Percentiles rank a stretch among this genome's conserved stretches.
These are phyloP conservation scores for Sebastes flavidus DNA, from an alignment of 2,797 vertebrate species.

Conservation along the genomic window DNA sequence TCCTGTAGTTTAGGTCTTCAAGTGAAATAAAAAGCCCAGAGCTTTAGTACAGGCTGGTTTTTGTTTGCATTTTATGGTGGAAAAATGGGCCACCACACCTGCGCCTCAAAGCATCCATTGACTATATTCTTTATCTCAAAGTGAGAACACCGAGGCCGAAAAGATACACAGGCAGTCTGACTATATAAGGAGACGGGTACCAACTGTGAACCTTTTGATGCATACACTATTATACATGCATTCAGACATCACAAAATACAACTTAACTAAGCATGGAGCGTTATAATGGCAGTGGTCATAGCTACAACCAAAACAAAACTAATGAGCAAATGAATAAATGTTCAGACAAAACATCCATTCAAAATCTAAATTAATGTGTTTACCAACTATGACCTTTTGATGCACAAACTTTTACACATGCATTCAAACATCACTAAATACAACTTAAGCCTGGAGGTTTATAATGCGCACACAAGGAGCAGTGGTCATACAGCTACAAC, in stretches of 20 bases:
- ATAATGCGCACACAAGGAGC: too few species aligned
- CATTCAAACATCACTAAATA: background rate
- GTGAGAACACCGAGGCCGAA: constrained; percentile 16
- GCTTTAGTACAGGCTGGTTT: constrained; percentile 38
- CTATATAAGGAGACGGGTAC: background rate
- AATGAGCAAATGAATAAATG: background rate
- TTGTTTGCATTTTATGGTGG: constrained; percentile 61
- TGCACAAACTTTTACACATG: background rate
- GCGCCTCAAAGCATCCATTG: constrained; percentile 37
- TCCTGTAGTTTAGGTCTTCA: constrained; percentile 63
- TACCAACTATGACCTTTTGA: background rate
- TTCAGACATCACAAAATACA: background rate
- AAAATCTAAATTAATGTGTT: background rate
- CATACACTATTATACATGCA: background rate
- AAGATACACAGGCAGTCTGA: background rate
- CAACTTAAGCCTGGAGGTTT: background rate
- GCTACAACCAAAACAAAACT: background rate
- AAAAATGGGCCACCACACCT: constrained; percentile 59
- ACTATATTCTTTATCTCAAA: constrained; percentile 14
- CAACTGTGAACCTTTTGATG: background rate
- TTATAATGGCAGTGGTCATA: background rate
- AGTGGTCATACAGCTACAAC: background rate
- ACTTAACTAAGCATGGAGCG: background rate
- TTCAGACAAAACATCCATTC: background rate
- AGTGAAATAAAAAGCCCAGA: constrained; percentile 37